Evolutionary conservation across 2,797 vertebrate species (phyloP).

Genomic region (Amniataba percoides): DNA sequence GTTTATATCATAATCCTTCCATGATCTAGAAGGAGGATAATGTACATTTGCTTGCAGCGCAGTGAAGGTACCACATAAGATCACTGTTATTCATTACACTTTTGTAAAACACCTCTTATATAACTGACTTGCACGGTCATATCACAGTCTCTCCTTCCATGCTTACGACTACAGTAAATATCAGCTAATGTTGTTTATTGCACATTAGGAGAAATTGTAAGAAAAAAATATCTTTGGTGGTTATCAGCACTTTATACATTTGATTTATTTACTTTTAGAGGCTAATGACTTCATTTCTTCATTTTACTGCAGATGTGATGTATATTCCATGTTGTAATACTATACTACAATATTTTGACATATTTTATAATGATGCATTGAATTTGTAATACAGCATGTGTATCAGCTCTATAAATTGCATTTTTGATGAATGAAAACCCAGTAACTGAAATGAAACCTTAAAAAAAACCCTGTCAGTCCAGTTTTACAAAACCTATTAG

Average conservation of each 20-base stretch:
- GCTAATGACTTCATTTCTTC: no score
- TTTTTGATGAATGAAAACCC: neutral
- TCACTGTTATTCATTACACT: neutral
- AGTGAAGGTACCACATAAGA: conserved; percentile 4
- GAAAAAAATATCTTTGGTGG: no score
- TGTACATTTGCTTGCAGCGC: no score
- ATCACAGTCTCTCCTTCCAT: neutral
- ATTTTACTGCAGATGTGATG: neutral
- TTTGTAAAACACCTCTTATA: conserved; percentile 4
- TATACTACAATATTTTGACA: neutral
- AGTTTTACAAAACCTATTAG: neutral
- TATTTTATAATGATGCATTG: neutral
- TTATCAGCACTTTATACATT: no score
- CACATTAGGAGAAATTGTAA: no score
- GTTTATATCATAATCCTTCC: no score
- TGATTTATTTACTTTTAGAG: no score
- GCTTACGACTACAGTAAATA: neutral
- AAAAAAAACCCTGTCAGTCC: no score
- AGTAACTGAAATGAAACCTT: neutral
- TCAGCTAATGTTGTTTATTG: no score
- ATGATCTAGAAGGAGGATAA: no score
- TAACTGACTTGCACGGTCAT: no score
- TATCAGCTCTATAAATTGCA: neutral
- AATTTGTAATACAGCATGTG: neutral
- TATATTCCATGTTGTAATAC: neutral